Base-by-base conservation (phyloP, 1,140 invertebrate species). In the Drosophila bocqueti region DNA sequence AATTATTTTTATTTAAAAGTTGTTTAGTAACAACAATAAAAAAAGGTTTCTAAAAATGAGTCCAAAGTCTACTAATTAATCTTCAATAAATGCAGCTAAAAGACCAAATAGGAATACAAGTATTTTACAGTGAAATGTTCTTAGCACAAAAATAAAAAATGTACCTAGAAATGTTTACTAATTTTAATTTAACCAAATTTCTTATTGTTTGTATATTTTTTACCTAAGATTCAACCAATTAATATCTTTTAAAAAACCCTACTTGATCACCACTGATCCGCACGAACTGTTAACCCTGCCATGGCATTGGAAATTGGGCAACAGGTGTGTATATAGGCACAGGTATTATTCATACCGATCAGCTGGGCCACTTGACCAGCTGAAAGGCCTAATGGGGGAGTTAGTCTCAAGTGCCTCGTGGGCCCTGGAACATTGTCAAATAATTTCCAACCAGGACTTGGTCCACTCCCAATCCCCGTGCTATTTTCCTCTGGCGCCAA, bases 401-500 rank as follows among this genome's bases (percentile, higher is more conserved):
- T n/a, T 15, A n/a, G 18, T 36, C 58, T 79, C 45, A 78, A 78
- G 74, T 78, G 74, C 31, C 36, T 11, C 18, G 18, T 15, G 31
- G 5, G 52, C 7, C 18, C 34, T 1, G 15, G 4, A 49, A 34
- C 45, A 64, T 65, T 79, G 76, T 79, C 76, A 79, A 79, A 71
- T 45, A 45, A 54, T 15, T 47, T 46, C 64, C 65, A 69, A 6
- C 64, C 43, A 58, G 45, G 67, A 58, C 46, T 26, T 40, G 54
- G 16, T 46, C 21, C 24, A 47, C 47, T 18, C 18, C 31, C 31
- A 47, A 72, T 61, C 55, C 38, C 29, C 15, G 36, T 10, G 54
- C 31, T 45, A 34, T 76, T 66, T 62, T 43, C 21, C 52, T 49
- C 66, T 90, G 85, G 85, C 85, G 85, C 85, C 85, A 90, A 85